phyloP scores from a whole-genome alignment of 1,140 invertebrate genomes.

The Cotesia vestalis region DNA sequence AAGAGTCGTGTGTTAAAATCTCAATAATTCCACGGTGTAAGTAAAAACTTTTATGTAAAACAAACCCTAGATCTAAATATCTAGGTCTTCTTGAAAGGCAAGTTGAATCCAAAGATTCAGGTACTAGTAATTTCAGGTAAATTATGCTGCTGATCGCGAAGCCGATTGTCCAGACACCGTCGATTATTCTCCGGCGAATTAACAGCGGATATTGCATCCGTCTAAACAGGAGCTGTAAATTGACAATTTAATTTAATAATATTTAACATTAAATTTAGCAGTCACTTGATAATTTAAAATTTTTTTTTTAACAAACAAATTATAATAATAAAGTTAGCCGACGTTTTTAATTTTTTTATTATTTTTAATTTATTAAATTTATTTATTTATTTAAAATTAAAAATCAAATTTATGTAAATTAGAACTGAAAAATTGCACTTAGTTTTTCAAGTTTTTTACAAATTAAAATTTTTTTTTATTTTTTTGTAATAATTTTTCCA shows the following conservation, averaged over 20 bases:
- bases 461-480: too few relatives aligned
- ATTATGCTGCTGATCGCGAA: constrained; percentile 49
- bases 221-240: constrained; percentile 47
- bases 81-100: constrained; percentile 28
- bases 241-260: constrained; percentile 27
- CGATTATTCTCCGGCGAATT: constrained; percentile 46
- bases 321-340: too few relatives aligned
- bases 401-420: too few relatives aligned
- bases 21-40: constrained; percentile 47
- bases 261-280: not conserved
- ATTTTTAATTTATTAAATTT: too few relatives aligned
- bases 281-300: too few relatives aligned
- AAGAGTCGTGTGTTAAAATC: constrained; percentile 45
- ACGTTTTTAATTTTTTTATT: too few relatives aligned
- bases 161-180: constrained; percentile 49
- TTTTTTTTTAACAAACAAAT: too few relatives aligned
- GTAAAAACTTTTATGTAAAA: constrained; percentile 52
- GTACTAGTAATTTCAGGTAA: constrained; percentile 42
- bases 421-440: too few relatives aligned
- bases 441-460: too few relatives aligned
- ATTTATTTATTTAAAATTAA: too few relatives aligned
- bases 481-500: too few relatives aligned
- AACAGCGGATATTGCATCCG: constrained; percentile 47
- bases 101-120: constrained; percentile 33
- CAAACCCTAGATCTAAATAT: constrained; percentile 39